These are phyloP conservation scores for Perizoma flavofasciatum DNA, from an alignment of 2,888 invertebrate species.

Conservation along the genomic window DNA sequence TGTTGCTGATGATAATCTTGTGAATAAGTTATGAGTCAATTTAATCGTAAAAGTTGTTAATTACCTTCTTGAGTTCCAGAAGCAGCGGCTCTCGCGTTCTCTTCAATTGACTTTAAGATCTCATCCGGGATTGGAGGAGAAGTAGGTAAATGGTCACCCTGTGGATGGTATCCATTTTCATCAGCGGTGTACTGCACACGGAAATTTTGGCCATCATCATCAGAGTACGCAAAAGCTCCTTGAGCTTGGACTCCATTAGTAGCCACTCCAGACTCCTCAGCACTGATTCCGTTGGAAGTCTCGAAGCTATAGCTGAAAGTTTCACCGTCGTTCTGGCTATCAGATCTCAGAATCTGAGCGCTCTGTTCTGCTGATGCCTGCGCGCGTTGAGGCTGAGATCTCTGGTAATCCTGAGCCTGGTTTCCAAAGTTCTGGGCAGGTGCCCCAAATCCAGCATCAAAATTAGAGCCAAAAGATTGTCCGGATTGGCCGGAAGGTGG, in stretches of 20 bases:
- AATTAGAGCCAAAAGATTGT: constrained; percentile 26
- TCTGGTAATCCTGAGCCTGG: constrained; percentile 44
- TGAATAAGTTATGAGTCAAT: no score
- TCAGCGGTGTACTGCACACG: constrained; percentile 75
- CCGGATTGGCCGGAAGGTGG: constrained; percentile 27
- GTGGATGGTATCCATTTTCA: constrained; percentile 73
- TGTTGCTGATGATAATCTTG: no score
- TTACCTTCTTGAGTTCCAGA: constrained; percentile 78
- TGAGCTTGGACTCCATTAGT: constrained; percentile 75
- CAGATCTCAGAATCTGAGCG: constrained; percentile 69
- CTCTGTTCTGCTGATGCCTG: constrained; percentile 67
- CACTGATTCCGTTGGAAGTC: constrained; percentile 76
- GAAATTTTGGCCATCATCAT: constrained; percentile 73
- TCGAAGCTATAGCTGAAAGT: constrained; percentile 71
- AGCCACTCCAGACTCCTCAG: constrained; percentile 74
- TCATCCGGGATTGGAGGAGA: constrained; percentile 76
- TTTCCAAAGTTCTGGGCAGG: constrained; percentile 33
- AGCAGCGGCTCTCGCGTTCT: constrained; percentile 73
- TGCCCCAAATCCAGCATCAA: constrained; percentile 24
- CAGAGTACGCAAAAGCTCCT: constrained; percentile 71
- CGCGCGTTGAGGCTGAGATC: constrained; percentile 61
- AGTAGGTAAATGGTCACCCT: constrained; percentile 74
- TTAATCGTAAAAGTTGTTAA: neutral
- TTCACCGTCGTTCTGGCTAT: constrained; percentile 72
- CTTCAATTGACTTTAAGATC: constrained; percentile 71